Base-by-base conservation (phyloP, 2,888 invertebrate genomes). In the Lasiommata megera region DNA sequence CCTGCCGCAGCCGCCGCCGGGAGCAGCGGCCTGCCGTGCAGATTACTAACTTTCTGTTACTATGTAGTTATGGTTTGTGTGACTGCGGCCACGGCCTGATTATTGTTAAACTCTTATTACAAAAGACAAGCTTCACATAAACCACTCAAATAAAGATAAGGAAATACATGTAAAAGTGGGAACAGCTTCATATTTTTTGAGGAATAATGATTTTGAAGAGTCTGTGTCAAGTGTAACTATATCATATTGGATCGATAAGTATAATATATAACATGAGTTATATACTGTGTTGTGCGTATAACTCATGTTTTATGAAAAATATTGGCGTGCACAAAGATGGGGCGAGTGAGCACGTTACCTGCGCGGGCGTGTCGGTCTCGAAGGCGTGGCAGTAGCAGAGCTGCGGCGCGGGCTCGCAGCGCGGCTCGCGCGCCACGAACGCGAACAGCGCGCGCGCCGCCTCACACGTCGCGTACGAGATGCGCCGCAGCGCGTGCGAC, bases 361-460 rank as follows among this genome's bases (percentile, higher is more conserved):
- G 94, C 82, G 94, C 93, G 59, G 95, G 91, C 75, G 94, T 93
- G 75, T 93, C 93, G 60, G 96, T 94, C 77, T 94, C 91, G 87
- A 96, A 96, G 62, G 95, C 94, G 91, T 96, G 96, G 87, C 96
- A 96, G 88, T 94, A 95, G 87, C 96, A 96, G 88, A 94, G 95
- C 86, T 96, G 96, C 43, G 56, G 62, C 44, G 95, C 86, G 93
- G 94, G 74, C 93, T 88, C 79, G 65, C 73, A 68, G 73, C 84
- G 81, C 63, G 88, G 86, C 80, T 83, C 86, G 67, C 88, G 86
- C 59, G 88, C 87, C 71, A 96, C 93, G 83, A 96, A 95, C 79
- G 96, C 95, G 91, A 96, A 96, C 84, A 95, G 94, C 68, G 94
- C 92, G 81, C 94, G 92, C 71, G 94, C 93, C 29, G 95, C 93